Conservation (phyloP, 2,888 invertebrate species). For the Caprella mutica region DNA sequence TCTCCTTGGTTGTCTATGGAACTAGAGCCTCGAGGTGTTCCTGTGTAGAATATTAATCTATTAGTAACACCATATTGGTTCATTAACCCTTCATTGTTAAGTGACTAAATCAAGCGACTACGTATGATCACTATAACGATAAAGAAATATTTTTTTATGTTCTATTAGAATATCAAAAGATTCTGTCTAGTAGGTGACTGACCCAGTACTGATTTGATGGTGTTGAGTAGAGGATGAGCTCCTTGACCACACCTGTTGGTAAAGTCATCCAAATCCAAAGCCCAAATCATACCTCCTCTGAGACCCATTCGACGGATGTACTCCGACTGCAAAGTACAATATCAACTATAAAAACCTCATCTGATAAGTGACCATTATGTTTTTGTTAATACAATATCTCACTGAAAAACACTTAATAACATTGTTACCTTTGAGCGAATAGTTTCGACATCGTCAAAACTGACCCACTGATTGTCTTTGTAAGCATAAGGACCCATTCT, state of each 20-base stretch:
- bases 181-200: no score
- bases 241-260: slow-evolving; percentile 65
- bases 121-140: no score
- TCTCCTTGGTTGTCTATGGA: no score
- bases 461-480: slow-evolving; percentile 76
- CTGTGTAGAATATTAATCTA: no score
- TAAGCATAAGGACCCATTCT: slow-evolving; percentile 60
- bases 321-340: slow-evolving; percentile 54
- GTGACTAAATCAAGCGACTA: no score
- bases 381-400: neutral
- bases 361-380: no score
- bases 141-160: no score
- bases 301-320: slow-evolving; percentile 62
- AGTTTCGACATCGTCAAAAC: slow-evolving; percentile 68
- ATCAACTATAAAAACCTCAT: no score
- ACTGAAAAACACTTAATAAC: neutral
- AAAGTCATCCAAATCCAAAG: slow-evolving; percentile 77
- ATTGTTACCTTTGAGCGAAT: slow-evolving; percentile 37
- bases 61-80: no score
- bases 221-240: slow-evolving; percentile 62
- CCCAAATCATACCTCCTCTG: slow-evolving; percentile 85
- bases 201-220: slow-evolving; percentile 58
- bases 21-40: no score
- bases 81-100: no score
- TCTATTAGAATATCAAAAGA: no score